Evolutionary conservation across 2,888 invertebrate genomes (phyloP).

Genomic region (Euzetes globulus): DNA sequence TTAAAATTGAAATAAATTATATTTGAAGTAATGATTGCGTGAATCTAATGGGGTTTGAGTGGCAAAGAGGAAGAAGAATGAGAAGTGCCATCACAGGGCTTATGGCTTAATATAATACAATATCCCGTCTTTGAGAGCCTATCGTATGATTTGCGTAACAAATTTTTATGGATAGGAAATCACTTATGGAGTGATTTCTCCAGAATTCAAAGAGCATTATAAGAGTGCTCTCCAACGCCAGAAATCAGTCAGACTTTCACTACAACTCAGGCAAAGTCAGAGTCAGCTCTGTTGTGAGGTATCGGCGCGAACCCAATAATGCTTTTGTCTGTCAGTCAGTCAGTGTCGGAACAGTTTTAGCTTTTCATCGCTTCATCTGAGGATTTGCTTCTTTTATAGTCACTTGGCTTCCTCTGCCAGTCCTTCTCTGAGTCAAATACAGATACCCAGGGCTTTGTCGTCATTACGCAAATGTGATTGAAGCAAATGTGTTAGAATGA

Average conservation of each 20-base stretch:
- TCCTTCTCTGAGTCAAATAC: neutral
- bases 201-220: neutral
- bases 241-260: conserved; percentile 16
- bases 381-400: neutral
- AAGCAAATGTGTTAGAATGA: no score
- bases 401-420: neutral
- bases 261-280: neutral
- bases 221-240: neutral
- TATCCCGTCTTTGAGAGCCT: neutral
- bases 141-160: conserved; percentile 15
- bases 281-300: neutral
- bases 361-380: neutral
- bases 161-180: conserved; percentile 24
- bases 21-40: neutral
- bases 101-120: conserved; percentile 6
- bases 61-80: neutral
- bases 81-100: neutral
- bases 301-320: conserved; percentile 5
- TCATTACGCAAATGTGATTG: no score
- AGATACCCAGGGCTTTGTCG: neutral
- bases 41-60: neutral
- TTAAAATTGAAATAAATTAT: neutral
- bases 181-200: neutral
- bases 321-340: conserved; percentile 20
- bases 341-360: conserved; percentile 12